Evolutionary conservation across 2,113 vertebrate genomes (phyloP).

Genomic region (Bothrops jararaca): DNA sequence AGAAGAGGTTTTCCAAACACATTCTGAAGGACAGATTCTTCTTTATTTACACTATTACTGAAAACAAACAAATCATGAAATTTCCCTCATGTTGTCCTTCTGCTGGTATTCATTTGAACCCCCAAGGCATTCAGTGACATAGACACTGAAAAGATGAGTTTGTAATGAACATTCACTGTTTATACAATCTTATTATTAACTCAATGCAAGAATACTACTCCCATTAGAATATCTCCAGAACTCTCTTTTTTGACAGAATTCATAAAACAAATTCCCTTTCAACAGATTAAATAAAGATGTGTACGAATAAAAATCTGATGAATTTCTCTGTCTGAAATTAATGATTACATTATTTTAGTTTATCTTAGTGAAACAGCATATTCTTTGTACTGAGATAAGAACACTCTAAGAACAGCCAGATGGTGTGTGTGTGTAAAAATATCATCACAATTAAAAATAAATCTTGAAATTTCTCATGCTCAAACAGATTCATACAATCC

Average conservation of each 20-base stretch:
- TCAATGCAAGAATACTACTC: background rate
- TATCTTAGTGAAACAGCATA: background rate
- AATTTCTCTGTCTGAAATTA: background rate
- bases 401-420: background rate
- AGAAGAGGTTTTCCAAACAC: background rate
- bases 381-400: background rate
- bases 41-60: background rate
- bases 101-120: background rate
- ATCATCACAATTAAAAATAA: background rate
- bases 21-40: background rate
- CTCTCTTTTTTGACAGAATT: background rate
- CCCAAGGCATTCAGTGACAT: background rate
- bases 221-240: background rate
- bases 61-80: background rate
- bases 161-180: background rate
- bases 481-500: background rate
- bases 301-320: background rate
- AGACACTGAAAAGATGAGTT: background rate
- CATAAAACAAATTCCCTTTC: background rate
- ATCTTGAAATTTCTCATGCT: background rate
- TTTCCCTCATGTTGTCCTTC: background rate
- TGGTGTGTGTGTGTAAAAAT: background rate
- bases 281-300: background rate
- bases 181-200: background rate
- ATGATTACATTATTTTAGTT: background rate